These are phyloP conservation scores for Nerophis lumbriciformis DNA, from an alignment of 2,113 vertebrate genomes.

Conservation along the genomic window DNA sequence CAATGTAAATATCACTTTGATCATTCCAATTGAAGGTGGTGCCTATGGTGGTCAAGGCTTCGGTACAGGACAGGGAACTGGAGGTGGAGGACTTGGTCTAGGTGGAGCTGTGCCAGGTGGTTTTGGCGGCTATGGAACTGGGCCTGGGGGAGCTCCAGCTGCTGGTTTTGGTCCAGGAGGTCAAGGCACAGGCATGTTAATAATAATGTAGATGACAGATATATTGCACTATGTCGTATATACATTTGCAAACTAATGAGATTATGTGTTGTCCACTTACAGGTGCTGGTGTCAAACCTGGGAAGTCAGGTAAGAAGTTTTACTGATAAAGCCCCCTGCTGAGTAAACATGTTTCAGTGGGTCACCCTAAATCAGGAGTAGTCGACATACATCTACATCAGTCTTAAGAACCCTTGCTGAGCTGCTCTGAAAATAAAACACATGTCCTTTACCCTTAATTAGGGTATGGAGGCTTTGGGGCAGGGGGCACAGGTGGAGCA, in stretches of 20 bases:
- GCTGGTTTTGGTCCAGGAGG: conserved; percentile 20
- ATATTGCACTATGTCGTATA: background rate
- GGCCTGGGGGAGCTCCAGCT: conserved; percentile 5
- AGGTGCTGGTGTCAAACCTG: conserved; percentile 1
- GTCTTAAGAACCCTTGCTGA: conserved; percentile 27
- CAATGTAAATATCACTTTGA: background rate
- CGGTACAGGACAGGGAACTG: conserved; percentile 28
- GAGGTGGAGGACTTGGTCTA: conserved; percentile 29
- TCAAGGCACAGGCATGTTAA: conserved; percentile 28
- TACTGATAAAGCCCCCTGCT: conserved; percentile 11
- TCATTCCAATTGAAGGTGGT: conserved; percentile 15
- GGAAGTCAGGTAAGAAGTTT: background rate
- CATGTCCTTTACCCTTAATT: conserved; percentile 11
- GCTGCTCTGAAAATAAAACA: no score
- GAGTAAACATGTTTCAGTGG: conserved; percentile 1
- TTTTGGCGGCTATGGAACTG: conserved; percentile 30
- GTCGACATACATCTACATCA: conserved; percentile 25
- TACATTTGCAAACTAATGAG: background rate
- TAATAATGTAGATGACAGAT: background rate
- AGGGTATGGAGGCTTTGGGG: conserved; percentile 40
- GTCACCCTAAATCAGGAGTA: conserved; percentile 23
- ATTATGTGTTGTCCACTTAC: background rate
- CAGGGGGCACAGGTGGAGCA: conserved; percentile 30
- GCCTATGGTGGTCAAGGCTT: conserved; percentile 33
- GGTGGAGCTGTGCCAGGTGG: conserved; percentile 36